phyloP scores from a whole-genome alignment of 2,888 invertebrate genomes.

The Luperina testacea region DNA sequence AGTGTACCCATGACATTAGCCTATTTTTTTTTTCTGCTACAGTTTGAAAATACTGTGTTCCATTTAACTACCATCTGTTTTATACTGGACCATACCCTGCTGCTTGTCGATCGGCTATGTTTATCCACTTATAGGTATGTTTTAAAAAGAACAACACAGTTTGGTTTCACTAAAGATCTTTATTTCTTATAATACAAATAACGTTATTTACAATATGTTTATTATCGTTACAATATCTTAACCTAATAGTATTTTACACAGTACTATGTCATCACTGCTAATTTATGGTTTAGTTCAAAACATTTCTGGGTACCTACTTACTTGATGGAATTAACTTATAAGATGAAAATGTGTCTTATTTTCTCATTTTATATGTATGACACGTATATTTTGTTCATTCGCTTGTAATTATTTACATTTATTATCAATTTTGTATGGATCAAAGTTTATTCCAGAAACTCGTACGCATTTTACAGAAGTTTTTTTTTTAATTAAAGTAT shows the following conservation, averaged over 20 bases:
- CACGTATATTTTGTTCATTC: slow-evolving; percentile 17
- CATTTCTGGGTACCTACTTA: slow-evolving; percentile 18
- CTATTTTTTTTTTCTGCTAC: background rate
- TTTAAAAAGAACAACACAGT: slow-evolving; percentile 26
- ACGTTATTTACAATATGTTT: slow-evolving; percentile 87
- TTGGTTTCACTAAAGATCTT: slow-evolving; percentile 88
- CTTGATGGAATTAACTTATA: slow-evolving; percentile 6
- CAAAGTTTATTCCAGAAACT: background rate
- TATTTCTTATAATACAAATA: slow-evolving; percentile 88
- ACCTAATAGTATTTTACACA: slow-evolving; percentile 69
- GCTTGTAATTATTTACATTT: background rate
- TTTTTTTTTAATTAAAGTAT: background rate
- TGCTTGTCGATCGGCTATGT: background rate
- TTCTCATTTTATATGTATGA: slow-evolving; percentile 3
- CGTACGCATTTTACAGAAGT: background rate
- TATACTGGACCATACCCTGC: background rate
- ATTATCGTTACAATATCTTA: slow-evolving; percentile 73
- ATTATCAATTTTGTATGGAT: background rate
- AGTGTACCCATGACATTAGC: background rate
- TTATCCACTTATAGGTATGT: background rate
- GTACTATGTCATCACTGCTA: slow-evolving; percentile 62
- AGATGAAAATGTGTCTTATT: slow-evolving; percentile 3
- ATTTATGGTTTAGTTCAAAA: slow-evolving; percentile 47
- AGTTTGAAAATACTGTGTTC: background rate
- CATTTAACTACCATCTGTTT: background rate